phyloP scores from a whole-genome alignment of 2,888 invertebrate genomes.

The Lordiphosa andalusiaca region DNA sequence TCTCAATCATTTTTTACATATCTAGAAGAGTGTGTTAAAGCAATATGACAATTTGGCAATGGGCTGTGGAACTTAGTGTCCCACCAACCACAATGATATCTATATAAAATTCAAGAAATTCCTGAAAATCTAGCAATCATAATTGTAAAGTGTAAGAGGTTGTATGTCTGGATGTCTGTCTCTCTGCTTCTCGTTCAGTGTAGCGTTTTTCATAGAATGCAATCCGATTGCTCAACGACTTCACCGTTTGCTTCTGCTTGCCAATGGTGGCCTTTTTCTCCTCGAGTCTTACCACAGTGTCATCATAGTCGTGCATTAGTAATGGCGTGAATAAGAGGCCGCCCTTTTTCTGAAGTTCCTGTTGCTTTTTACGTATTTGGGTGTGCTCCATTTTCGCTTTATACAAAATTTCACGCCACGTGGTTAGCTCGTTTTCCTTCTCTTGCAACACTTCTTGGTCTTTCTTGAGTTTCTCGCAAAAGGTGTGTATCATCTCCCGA shows the following conservation, averaged over 20 bases:
- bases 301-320: conserved; percentile 74
- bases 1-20: too few species aligned
- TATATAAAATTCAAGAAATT: too few species aligned
- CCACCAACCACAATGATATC: too few species aligned
- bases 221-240: conserved; percentile 21
- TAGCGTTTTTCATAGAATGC: conserved; percentile 14
- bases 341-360: conserved; percentile 60
- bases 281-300: conserved; percentile 42
- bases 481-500: conserved; percentile 64
- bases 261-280: conserved; percentile 21
- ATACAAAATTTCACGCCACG: conserved; percentile 47
- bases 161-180: neutral
- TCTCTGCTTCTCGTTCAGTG: neutral
- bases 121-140: too few species aligned
- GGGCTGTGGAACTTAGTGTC: too few species aligned
- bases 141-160: neutral
- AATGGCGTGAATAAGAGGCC: conserved; percentile 74
- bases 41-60: too few species aligned
- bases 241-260: conserved; percentile 34
- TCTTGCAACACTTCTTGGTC: conserved; percentile 14
- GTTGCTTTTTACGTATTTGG: conserved; percentile 23
- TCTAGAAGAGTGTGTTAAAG: too few species aligned
- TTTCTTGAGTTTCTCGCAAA: conserved; percentile 26
- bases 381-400: conserved; percentile 49
- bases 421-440: neutral